Evolutionary conservation across 1,140 invertebrate species (phyloP), one percentile per base, ranked within the genome.

Genomic region (Lordiphosa mommai): DNA sequence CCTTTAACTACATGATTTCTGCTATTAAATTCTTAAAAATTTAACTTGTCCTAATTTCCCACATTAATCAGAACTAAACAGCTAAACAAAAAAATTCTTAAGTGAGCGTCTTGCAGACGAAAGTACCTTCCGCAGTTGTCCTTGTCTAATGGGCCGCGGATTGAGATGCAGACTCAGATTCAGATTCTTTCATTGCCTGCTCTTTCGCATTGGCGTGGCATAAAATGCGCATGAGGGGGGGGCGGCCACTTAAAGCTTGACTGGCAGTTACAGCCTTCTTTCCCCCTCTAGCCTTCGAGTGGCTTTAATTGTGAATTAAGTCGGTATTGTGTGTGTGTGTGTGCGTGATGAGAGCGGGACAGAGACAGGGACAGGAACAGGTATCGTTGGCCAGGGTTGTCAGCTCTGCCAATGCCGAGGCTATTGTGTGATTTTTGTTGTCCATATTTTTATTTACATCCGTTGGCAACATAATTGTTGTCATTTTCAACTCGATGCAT

Each of bases 281-380:
- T n/a, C n/a, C 1, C 43, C 50, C 12, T 12, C 9, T 29, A 30
- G 43, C 52, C 48, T 61, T 86, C 63, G 72, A 87, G 85, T 70
- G 85, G 85, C 76, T 86, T 88, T 88, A 85, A 86, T 88, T 88
- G 86, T 87, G 80, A 86, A 82, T 88, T 88, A 88, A 88, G 86
- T 74, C 86, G 63, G 86, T 88, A 88, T 88, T 88, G 86, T 88
- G 79, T 56, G 37, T 61, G 60, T 51, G 7, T 38, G 36, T 13
- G 32, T 48, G 10, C 44, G 9, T 23, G 33, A 36, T n/a, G 38
- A 36, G 37, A 12, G 27, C 60, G 40, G 16, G 47, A 30, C 32
- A 32, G 9, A 7, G 36, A 14, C 37, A 49, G 41, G 23, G n/a
- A 43, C 3, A 46, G 29, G 2, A 4, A 14, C 12, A 7, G 53